Percentiles rank a stretch among this genome's conserved stretches.
Evolutionary conservation across 2,797 vertebrate genomes (phyloP).

Genomic region (Vireo griseus): DNA sequence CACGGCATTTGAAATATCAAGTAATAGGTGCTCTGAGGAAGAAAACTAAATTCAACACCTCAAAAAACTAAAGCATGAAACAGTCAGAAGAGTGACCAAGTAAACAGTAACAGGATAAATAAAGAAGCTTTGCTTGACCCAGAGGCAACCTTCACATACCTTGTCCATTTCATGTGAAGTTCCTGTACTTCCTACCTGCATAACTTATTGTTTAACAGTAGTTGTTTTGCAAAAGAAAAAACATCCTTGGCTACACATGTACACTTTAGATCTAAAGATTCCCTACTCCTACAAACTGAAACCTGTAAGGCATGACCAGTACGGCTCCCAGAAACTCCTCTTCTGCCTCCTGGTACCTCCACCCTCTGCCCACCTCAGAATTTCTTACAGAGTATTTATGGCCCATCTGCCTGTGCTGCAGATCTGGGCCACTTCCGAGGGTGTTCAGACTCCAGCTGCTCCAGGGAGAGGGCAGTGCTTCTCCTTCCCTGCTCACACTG

Average conservation of each 20-base stretch:
- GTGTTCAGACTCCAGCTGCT: not conserved
- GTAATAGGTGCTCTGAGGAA: not conserved
- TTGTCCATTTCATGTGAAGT: not conserved
- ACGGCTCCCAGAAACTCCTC: rapidly evolving
- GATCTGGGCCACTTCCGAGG: not conserved
- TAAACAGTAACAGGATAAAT: not conserved
- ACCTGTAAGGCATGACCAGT: not conserved
- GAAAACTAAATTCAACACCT: not conserved
- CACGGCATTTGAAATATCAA: constrained; percentile 44
- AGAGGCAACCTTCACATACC: not conserved
- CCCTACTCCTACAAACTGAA: not conserved
- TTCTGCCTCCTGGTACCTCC: not conserved
- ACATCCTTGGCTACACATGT: not conserved
- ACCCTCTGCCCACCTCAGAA: not conserved
- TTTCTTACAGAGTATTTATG: not conserved
- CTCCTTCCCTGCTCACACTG: not conserved
- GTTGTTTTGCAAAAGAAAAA: not conserved
- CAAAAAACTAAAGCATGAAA: not conserved
- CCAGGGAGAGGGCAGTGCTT: not conserved
- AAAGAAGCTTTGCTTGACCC: not conserved
- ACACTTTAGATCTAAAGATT: not conserved
- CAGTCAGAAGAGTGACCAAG: not conserved
- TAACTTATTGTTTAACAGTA: not conserved
- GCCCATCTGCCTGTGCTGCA: not conserved
- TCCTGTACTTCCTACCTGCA: not conserved